Conservation (phyloP, 2,888 invertebrate genomes). For the Cosmia trapezina region DNA sequence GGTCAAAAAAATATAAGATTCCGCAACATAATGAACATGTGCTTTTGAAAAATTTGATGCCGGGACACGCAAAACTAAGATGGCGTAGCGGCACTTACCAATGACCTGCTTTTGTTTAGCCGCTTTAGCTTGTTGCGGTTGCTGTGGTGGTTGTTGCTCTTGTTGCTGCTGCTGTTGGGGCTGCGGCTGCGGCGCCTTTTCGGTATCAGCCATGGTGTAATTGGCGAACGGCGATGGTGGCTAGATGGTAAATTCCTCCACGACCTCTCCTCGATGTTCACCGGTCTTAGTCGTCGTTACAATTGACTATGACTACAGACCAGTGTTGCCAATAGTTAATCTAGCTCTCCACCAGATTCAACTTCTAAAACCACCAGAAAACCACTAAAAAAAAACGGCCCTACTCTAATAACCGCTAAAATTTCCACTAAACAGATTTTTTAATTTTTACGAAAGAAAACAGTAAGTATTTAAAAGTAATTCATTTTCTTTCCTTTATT, state of each 20-base stretch:
- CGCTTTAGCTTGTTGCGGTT: slow-evolving; percentile 91
- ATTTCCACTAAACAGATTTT: too few species aligned
- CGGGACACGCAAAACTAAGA: slow-evolving; percentile 85
- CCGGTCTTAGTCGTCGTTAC: slow-evolving; percentile 91
- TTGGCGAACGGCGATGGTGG: slow-evolving; percentile 94
- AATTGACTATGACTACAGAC: slow-evolving; percentile 68
- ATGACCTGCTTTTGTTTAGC: slow-evolving; percentile 96
- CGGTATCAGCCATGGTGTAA: slow-evolving; percentile 99
- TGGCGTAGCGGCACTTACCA: slow-evolving; percentile 92
- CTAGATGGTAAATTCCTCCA: slow-evolving; percentile 93
- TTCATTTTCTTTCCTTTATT: too few species aligned
- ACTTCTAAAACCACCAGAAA: too few species aligned
- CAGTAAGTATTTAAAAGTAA: too few species aligned
- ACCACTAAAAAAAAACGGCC: too few species aligned
- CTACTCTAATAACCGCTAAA: too few species aligned
- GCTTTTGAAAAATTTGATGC: slow-evolving; percentile 80
- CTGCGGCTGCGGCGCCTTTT: slow-evolving; percentile 94
- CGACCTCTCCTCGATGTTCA: slow-evolving; percentile 94
- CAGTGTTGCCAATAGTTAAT: too few species aligned
- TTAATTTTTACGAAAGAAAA: too few species aligned
- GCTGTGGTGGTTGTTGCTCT: slow-evolving; percentile 92
- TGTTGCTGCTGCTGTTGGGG: slow-evolving; percentile 91
- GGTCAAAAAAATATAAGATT: slow-evolving; percentile 54
- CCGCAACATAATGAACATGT: slow-evolving; percentile 78
- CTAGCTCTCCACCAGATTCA: too few species aligned